Conservation (phyloP, 2,797 vertebrate genomes). For the Euthynnus affinis region DNA sequence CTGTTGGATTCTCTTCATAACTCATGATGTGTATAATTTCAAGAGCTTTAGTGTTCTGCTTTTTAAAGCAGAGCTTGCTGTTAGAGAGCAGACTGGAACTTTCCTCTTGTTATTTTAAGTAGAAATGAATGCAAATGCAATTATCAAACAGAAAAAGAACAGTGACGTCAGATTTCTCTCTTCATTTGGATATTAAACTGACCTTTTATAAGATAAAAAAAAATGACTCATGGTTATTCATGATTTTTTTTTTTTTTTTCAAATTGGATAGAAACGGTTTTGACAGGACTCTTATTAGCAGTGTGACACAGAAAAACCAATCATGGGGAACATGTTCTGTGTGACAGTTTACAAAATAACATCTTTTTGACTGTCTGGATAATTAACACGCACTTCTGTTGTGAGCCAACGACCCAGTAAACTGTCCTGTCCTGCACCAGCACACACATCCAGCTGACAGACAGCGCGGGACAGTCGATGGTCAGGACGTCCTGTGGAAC, state of each 20-base stretch:
- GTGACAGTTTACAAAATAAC: neutral
- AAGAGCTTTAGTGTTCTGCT: too few species aligned
- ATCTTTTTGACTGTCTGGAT: neutral
- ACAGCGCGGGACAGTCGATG: constrained; percentile 81
- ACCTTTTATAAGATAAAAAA: neutral
- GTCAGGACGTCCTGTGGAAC: constrained; percentile 90
- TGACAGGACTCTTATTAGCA: neutral
- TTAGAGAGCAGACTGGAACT: too few species aligned
- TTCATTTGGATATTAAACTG: neutral
- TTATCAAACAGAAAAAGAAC: neutral
- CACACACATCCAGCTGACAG: constrained; percentile 93
- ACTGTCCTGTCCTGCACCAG: constrained; percentile 71
- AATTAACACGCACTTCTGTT: neutral
- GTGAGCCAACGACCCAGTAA: neutral
- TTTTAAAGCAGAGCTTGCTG: too few species aligned
- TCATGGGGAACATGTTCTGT: neutral
- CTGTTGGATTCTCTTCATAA: neutral
- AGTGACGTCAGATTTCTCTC: neutral
- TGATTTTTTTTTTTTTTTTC: too few species aligned
- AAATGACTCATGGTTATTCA: neutral
- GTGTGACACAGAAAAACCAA: neutral
- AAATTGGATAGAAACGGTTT: neutral
- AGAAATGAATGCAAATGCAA: neutral
- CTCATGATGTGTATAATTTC: too few species aligned
- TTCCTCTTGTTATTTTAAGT: neutral